These are phyloP conservation scores for Scortum barcoo DNA, from an alignment of 2,113 vertebrate species.

Conservation along the genomic window DNA sequence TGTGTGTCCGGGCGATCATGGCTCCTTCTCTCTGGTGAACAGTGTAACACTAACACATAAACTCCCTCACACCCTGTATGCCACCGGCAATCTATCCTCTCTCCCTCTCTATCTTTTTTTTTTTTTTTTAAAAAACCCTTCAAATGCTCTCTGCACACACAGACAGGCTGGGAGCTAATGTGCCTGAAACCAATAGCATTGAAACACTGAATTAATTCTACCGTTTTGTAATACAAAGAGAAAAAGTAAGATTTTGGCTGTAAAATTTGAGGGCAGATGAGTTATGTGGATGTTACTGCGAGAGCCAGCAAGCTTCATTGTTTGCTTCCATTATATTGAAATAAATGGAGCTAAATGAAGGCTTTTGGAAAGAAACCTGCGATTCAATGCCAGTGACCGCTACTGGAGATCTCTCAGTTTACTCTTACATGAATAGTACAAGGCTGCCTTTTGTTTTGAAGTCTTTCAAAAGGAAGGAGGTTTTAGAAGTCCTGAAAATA, in stretches of 20 bases:
- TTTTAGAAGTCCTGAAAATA: background rate
- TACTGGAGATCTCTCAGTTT: background rate
- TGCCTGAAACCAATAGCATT: conserved; percentile 1
- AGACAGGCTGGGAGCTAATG: background rate
- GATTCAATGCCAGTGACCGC: conserved; percentile 2
- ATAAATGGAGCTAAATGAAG: conserved; percentile 14
- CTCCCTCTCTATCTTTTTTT: no score
- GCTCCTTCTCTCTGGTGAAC: conserved; percentile 14
- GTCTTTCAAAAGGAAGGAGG: background rate
- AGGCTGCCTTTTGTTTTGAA: conserved; percentile 1
- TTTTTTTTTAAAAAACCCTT: background rate
- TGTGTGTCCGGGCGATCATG: background rate
- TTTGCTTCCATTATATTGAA: background rate
- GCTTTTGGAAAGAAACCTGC: conserved; percentile 16
- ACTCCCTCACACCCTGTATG: conserved; percentile 18
- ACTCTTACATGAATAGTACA: background rate
- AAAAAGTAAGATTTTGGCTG: conserved; percentile 6
- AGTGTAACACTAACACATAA: conserved; percentile 39
- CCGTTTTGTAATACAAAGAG: conserved; percentile 9
- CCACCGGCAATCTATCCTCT: background rate
- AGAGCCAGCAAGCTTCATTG: background rate
- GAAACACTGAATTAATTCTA: conserved; percentile 1
- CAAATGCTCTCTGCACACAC: background rate
- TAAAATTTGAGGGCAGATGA: background rate
- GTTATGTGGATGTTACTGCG: background rate